These are phyloP conservation scores for Lasioglossum morio DNA, from an alignment of 2,888 invertebrate genomes.

Conservation along the genomic window DNA sequence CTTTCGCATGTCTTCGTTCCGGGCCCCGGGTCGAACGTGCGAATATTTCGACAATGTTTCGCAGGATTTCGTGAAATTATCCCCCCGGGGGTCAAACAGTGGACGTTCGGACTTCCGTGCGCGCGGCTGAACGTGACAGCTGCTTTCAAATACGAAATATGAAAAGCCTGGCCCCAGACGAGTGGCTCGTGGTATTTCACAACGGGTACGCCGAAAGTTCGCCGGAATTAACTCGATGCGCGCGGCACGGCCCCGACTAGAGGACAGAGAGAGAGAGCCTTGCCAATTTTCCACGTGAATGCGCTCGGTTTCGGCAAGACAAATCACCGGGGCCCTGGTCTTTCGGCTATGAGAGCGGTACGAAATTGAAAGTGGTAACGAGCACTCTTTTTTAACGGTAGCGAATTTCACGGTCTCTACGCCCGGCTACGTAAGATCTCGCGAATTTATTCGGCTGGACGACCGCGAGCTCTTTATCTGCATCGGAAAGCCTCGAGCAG, in stretches of 20 bases:
- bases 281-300: constrained; percentile 18
- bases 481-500: background rate
- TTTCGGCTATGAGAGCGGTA: background rate
- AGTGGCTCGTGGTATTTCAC: constrained; percentile 40
- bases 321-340: background rate
- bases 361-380: constrained; percentile 5
- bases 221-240: constrained; percentile 36
- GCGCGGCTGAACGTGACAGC: constrained; percentile 54
- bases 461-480: background rate
- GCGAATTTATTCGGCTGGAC: background rate
- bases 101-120: constrained; percentile 22
- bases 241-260: background rate
- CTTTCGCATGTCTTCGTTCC: constrained; percentile 17
- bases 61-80: constrained; percentile 42
- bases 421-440: background rate
- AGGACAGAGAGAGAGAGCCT: constrained; percentile 7
- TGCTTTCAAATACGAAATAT: constrained; percentile 61
- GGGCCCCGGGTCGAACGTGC: background rate
- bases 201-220: constrained; percentile 15
- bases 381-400: background rate
- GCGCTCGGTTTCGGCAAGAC: constrained; percentile 6
- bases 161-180: constrained; percentile 50
- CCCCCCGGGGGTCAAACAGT: background rate
- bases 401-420: background rate
- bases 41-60: constrained; percentile 46